A percentile compares a stretch with the other conserved stretches of the same genome.
These are phyloP conservation scores for Masticophis lateralis DNA, from an alignment of 2,797 vertebrate genomes.

Conservation along the genomic window DNA sequence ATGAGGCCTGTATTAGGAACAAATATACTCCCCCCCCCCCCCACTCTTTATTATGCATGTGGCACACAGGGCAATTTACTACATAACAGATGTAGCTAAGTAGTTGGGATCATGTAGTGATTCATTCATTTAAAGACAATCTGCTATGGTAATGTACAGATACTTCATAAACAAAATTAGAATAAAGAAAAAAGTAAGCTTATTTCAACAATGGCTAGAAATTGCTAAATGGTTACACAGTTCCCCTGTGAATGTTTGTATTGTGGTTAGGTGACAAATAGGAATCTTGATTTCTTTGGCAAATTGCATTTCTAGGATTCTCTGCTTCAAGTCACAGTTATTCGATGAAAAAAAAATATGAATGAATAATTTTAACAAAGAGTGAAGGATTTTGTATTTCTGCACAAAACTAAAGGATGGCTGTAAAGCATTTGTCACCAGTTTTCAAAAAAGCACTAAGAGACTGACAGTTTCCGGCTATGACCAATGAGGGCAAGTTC, in stretches of 20 bases:
- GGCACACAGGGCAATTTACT: conserved; percentile 63
- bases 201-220: background rate
- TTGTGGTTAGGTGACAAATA: background rate
- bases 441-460: background rate
- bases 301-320: background rate
- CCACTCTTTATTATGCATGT: conserved; percentile 67
- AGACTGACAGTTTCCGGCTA: background rate
- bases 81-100: conserved; percentile 72
- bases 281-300: background rate
- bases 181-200: background rate
- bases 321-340: background rate
- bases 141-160: conserved; percentile 58
- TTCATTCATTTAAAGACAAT: conserved; percentile 73
- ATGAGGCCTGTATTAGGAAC: conserved; percentile 58
- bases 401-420: background rate
- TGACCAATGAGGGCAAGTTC: background rate
- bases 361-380: background rate
- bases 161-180: conserved; percentile 36
- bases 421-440: background rate
- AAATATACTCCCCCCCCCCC: conserved; percentile 53
- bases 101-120: conserved; percentile 67
- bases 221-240: background rate
- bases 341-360: background rate
- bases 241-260: background rate
- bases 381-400: background rate